Base-by-base conservation (phyloP, 1,140 invertebrate genomes). In the Drosophila sechellia region DNA sequence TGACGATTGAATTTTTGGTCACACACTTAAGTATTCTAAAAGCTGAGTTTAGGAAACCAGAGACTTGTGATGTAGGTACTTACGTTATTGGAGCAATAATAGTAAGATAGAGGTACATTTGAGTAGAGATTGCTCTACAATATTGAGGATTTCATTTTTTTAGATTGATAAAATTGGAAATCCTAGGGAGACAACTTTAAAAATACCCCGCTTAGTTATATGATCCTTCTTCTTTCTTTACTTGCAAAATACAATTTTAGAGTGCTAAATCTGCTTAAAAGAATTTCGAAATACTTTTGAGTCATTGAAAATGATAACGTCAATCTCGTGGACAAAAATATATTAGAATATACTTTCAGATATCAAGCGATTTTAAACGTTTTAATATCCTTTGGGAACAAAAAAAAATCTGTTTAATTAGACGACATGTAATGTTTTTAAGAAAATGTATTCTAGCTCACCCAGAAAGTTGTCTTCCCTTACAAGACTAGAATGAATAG, bases 21-120 rank as follows among this genome's bases (percentile, higher is more conserved):
- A 39, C 13, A 46, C n/a, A 11, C 40, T 34, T 42, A 53, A 20
- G 12, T 61, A 52, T 61, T 12, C 27, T 49, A 40, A 56, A 22
- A 48, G 61, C 43, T 53, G 56, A 57, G 56, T 40, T 50, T 57
- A 50, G 52, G 34, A 59, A 34, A 72, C 53, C 34, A 48, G 72
- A 66, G 73, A 52, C 46, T 64, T 54, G 15, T 65, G 39, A 77
- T 58, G 72, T 55, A 80, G 79, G 79, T 81, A 81, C 57, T 81
- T 63, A 49, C 56, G 50, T 81, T 39, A 56, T 73, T 68, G 43
- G 27, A 70, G 50, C 43, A 35, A 49, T 55, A 27, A 37, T 49
- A 70, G 43, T 43, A 70, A 69, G 74, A 52, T 50, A 68, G 55
- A 81, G 79, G 79, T 81, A 83, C 74, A 58, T 54, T 76, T 53